A percentile compares a stretch with the other conserved stretches of the same genome.
Conservation (phyloP, 2,797 vertebrate genomes). For the Manis pentadactyla region DNA sequence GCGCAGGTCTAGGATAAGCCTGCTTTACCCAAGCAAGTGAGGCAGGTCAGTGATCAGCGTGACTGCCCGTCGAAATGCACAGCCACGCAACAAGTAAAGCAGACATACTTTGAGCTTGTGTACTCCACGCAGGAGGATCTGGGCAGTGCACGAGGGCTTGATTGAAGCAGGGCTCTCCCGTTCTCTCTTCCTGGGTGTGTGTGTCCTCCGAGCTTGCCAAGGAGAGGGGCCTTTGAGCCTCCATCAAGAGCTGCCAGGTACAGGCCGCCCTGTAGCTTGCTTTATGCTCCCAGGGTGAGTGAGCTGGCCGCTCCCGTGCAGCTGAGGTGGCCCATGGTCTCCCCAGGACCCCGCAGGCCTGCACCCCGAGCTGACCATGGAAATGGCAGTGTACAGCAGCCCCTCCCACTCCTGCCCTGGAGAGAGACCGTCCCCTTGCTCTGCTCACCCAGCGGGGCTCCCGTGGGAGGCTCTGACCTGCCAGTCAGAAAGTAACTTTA, state of each 20-base stretch:
- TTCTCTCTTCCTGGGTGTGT: not conserved
- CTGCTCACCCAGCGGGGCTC: not conserved
- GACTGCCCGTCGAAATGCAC: not conserved
- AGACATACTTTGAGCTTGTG: not conserved
- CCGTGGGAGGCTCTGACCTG: not conserved
- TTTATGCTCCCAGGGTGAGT: not conserved
- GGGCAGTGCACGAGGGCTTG: not conserved
- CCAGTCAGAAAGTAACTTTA: not conserved
- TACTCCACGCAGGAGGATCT: not conserved
- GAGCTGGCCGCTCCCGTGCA: not conserved
- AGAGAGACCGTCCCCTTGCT: not conserved
- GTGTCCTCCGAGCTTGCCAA: not conserved
- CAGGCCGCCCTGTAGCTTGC: no score
- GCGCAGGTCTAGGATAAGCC: not conserved
- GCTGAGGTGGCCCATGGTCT: not conserved
- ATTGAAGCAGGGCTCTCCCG: not conserved
- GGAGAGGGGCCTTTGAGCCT: not conserved
- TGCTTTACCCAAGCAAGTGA: not conserved
- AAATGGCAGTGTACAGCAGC: not conserved
- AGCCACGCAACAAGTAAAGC: not conserved
- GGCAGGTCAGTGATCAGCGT: fast-evolving
- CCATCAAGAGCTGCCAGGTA: no score
- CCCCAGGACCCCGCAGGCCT: not conserved
- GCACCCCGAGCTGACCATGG: fast-evolving
- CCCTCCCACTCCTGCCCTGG: not conserved